Evolutionary conservation across 2,888 invertebrate genomes (phyloP).

Genomic region (Polietes domitor): DNA sequence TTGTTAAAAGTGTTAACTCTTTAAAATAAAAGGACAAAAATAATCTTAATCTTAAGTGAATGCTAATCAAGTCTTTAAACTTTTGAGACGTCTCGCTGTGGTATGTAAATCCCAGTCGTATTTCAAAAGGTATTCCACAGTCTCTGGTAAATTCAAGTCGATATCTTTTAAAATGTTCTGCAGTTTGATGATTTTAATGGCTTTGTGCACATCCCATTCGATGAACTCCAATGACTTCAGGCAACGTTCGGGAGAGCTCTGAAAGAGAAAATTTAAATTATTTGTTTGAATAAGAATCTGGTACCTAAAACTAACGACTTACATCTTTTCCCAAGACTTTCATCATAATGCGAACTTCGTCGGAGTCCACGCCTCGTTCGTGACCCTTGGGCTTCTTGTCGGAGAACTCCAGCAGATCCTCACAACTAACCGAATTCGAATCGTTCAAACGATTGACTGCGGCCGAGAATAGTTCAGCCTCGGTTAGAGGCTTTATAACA

Average conservation of each 20-base stretch:
- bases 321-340: slow-evolving; percentile 91
- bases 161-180: slow-evolving; percentile 77
- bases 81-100: slow-evolving; percentile 77
- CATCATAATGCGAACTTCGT: slow-evolving; percentile 95
- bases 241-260: slow-evolving; percentile 89
- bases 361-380: slow-evolving; percentile 92
- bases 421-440: slow-evolving; percentile 93
- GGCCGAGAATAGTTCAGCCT: slow-evolving; percentile 75
- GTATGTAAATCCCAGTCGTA: slow-evolving; percentile 80
- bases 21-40: neutral
- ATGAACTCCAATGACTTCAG: slow-evolving; percentile 90
- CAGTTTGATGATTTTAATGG: slow-evolving; percentile 86
- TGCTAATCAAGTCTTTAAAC: slow-evolving; percentile 65
- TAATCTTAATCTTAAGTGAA: slow-evolving; percentile 9
- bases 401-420: slow-evolving; percentile 94
- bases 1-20: slow-evolving; percentile 13
- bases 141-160: slow-evolving; percentile 75
- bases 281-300: too few relatives aligned
- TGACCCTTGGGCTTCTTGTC: slow-evolving; percentile 91
- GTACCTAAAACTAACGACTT: slow-evolving; percentile 74
- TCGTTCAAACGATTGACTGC: slow-evolving; percentile 76
- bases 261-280: slow-evolving; percentile 45
- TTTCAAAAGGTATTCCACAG: slow-evolving; percentile 77
- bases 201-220: slow-evolving; percentile 93
- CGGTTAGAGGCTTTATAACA: slow-evolving; percentile 69